A percentile compares a stretch with the other conserved stretches of the same genome.
These are phyloP conservation scores for Arctia plantaginis DNA, from an alignment of 2,888 invertebrate species.

Conservation along the genomic window DNA sequence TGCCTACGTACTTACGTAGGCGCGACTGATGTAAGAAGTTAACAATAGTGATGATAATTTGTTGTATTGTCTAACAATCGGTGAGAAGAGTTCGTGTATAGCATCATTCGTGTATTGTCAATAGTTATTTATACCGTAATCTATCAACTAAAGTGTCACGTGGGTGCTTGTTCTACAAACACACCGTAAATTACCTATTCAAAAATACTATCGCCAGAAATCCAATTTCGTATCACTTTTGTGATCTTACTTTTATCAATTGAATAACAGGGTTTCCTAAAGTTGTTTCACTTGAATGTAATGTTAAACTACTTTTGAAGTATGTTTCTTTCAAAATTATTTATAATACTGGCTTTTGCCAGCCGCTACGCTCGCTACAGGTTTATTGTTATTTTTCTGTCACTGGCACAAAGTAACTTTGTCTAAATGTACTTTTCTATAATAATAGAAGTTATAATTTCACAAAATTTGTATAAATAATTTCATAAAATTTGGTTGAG, in stretches of 20 bases:
- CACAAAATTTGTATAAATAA: no score
- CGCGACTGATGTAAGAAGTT: constrained; percentile 58
- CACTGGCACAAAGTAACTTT: background rate
- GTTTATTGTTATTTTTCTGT: background rate
- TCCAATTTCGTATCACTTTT: background rate
- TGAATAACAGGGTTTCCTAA: background rate
- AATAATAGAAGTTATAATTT: no score
- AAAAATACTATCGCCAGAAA: background rate
- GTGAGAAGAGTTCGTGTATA: constrained; percentile 29
- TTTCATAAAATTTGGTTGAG: background rate
- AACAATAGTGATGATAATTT: constrained; percentile 60
- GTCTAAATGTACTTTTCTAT: background rate
- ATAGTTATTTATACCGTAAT: constrained; percentile 59
- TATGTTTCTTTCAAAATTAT: no score
- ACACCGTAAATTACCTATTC: constrained; percentile 10
- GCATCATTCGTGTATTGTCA: constrained; percentile 41
- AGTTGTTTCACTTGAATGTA: background rate
- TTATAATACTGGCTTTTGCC: no score
- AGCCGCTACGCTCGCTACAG: no score
- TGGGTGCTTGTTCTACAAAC: constrained; percentile 52
- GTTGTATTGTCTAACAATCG: constrained; percentile 63
- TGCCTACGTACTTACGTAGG: constrained; percentile 50
- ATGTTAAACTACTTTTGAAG: background rate
- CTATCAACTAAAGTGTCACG: constrained; percentile 61
- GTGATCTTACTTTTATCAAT: background rate